Conservation (phyloP, 1,140 invertebrate species). For the Drosophila littoralis region DNA sequence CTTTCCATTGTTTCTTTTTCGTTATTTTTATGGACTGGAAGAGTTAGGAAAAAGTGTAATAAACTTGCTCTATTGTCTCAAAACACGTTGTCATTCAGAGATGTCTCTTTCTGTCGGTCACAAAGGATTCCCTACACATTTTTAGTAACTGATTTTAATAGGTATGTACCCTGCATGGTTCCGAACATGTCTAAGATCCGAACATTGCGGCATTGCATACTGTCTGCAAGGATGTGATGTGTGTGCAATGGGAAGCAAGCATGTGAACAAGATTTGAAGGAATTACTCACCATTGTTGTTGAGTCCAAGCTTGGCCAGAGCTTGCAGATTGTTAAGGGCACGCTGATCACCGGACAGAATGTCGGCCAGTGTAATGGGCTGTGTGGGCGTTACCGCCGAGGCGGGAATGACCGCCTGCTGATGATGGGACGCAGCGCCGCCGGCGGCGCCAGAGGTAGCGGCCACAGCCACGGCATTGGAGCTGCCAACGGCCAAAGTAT, state of each 20-base stretch:
- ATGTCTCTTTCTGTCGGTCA: no score
- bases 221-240: neutral
- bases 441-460: constrained; percentile 68
- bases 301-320: constrained; percentile 93
- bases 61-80: no score
- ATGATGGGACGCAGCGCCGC: constrained; percentile 69
- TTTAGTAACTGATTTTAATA: no score
- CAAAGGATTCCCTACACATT: no score
- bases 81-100: no score
- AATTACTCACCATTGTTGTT: constrained; percentile 87
- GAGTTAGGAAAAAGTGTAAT: no score
- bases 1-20: no score
- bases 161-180: no score
- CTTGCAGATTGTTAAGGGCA: constrained; percentile 94
- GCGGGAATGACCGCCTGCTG: constrained; percentile 72
- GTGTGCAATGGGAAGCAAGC: constrained; percentile 9
- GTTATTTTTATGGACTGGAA: no score
- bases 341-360: constrained; percentile 91
- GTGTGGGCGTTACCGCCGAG: constrained; percentile 73
- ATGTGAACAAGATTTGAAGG: constrained; percentile 15
- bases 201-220: no score
- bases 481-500: constrained; percentile 78
- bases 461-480: constrained; percentile 47
- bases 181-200: no score
- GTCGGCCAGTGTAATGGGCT: constrained; percentile 89